Conservation (phyloP, 2,888 invertebrate species). For the Hydraecia micacea region DNA sequence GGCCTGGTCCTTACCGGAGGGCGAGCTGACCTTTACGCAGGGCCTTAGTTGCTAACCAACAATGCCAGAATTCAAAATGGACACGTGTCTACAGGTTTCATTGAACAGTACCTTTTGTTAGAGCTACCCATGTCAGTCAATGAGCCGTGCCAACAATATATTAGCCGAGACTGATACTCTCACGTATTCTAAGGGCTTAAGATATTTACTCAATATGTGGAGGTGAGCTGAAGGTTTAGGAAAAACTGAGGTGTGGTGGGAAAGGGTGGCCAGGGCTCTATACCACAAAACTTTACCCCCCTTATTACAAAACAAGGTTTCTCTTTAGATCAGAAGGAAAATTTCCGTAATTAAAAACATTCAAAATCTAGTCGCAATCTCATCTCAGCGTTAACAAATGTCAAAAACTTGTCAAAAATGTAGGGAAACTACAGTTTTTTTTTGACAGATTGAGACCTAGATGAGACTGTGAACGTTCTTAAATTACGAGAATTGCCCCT, state of each 20-base stretch:
- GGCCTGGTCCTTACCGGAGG: no score
- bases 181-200: slow-evolving; percentile 19
- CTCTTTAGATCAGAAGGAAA: no score
- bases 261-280: neutral
- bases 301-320: neutral
- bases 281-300: neutral
- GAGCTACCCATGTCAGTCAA: slow-evolving; percentile 44
- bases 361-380: no score
- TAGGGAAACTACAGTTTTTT: no score
- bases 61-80: slow-evolving; percentile 4
- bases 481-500: no score
- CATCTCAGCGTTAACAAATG: no score
- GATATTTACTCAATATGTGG: slow-evolving; percentile 4
- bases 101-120: slow-evolving; percentile 38
- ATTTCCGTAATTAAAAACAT: no score
- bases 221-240: slow-evolving; percentile 7
- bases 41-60: neutral
- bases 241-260: neutral
- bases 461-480: no score
- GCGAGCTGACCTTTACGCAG: no score
- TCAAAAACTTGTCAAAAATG: no score
- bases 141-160: slow-evolving; percentile 54
- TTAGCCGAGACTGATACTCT: slow-evolving; percentile 41
- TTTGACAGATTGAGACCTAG: no score
- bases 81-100: slow-evolving; percentile 23